phyloP scores from a whole-genome alignment of 2,797 vertebrate genomes.

The Tadarida brasiliensis region DNA sequence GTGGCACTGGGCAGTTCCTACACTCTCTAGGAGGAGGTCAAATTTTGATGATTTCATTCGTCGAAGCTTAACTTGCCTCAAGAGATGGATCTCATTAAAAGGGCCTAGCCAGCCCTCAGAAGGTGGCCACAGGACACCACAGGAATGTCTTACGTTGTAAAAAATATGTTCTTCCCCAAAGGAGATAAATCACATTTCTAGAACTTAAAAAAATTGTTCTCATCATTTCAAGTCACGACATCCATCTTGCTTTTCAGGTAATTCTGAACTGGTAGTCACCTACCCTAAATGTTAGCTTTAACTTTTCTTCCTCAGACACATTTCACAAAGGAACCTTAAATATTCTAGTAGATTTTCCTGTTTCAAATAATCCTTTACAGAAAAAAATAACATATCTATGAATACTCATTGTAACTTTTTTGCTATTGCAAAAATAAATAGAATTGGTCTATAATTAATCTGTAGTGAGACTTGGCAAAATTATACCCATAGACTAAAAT shows the following conservation, averaged over 20 bases:
- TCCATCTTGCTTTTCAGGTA: background rate
- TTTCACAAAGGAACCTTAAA: constrained; percentile 11
- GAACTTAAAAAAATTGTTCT: constrained; percentile 10
- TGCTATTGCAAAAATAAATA: background rate
- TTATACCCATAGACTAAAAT: background rate
- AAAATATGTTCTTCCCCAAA: background rate
- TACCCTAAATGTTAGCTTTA: background rate
- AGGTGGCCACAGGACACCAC: background rate
- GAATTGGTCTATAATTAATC: background rate
- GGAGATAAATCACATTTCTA: constrained; percentile 54
- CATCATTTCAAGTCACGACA: background rate
- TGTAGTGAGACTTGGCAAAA: background rate
- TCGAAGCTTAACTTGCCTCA: background rate
- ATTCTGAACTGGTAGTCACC: background rate
- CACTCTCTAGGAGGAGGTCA: background rate
- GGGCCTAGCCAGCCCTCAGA: background rate
- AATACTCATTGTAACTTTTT: constrained; percentile 17
- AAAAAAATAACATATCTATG: background rate
- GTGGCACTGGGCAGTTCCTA: background rate
- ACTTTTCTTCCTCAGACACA: background rate
- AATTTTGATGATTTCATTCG: background rate
- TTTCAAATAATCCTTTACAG: background rate
- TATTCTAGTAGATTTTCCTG: background rate
- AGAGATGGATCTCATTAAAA: background rate
- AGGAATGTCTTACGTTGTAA: background rate